These are phyloP conservation scores for Cydia fagiglandana DNA, from an alignment of 1,140 invertebrate genomes.

Conservation along the genomic window DNA sequence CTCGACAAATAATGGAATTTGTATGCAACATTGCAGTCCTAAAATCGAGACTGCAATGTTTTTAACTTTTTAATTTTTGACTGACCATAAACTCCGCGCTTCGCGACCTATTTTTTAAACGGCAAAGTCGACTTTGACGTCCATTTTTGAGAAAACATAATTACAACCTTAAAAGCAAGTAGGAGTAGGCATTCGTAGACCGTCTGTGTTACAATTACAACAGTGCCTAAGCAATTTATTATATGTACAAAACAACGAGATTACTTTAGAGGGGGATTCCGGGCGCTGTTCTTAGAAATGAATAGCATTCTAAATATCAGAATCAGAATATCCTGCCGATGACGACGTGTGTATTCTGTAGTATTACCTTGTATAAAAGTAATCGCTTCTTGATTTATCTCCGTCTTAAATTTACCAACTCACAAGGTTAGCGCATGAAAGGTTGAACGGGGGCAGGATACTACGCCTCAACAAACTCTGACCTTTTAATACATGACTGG, in stretches of 20 bases:
- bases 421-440: neutral
- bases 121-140: too few relatives aligned
- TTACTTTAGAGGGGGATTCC: neutral
- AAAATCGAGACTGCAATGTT: too few relatives aligned
- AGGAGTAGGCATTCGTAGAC: neutral
- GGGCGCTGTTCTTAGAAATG: neutral
- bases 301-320: neutral
- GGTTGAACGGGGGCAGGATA: neutral
- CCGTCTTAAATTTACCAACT: neutral
- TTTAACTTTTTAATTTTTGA: too few relatives aligned
- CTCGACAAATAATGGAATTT: too few relatives aligned
- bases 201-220: neutral
- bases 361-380: neutral
- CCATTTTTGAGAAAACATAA: too few relatives aligned
- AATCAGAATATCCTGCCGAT: neutral
- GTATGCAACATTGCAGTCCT: too few relatives aligned
- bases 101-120: too few relatives aligned
- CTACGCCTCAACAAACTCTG: neutral
- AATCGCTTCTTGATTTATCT: neutral
- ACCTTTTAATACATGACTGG: constrained; percentile 26
- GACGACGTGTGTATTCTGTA: neutral
- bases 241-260: neutral
- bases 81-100: too few relatives aligned
- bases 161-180: constrained; percentile 14
- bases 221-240: neutral